Conservation (phyloP, 2,888 invertebrate genomes). For the Parelbella ahira region DNA sequence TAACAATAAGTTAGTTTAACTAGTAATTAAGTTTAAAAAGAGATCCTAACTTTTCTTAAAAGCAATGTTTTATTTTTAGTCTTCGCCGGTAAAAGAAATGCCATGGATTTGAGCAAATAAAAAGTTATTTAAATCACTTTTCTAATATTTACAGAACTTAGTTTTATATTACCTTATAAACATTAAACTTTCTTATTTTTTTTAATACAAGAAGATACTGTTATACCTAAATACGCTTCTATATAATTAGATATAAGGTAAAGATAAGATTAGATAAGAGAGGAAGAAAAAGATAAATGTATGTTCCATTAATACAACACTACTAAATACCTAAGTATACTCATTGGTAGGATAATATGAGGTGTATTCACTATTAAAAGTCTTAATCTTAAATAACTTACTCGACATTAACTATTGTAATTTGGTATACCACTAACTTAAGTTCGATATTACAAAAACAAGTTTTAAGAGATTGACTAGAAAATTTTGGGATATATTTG, state of each 20-base stretch:
- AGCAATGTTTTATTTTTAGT: conserved; percentile 42
- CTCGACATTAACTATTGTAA: conserved; percentile 40
- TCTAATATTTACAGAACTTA: conserved; percentile 13
- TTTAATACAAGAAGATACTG: no score
- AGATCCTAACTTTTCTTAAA: conserved; percentile 55
- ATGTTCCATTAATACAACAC: conserved; percentile 10
- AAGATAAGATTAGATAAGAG: no score
- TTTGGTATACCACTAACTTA: conserved; percentile 66
- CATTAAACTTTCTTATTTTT: no score
- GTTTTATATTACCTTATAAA: no score
- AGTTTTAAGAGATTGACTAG: conserved; percentile 67
- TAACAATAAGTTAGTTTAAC: conserved; percentile 28
- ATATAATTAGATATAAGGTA: no score
- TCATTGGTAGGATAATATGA: conserved; percentile 59
- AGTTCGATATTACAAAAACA: conserved; percentile 46
- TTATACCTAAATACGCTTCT: no score
- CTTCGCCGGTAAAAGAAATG: conserved; percentile 65
- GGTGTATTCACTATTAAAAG: conserved; percentile 35
- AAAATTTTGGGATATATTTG: conserved; percentile 68
- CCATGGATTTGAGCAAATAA: conserved; percentile 76
- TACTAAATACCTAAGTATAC: conserved; percentile 40
- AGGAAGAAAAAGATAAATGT: not conserved
- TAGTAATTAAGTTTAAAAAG: conserved; percentile 37
- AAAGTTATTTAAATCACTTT: conserved; percentile 33
- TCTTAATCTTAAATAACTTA: conserved; percentile 31